A percentile compares a stretch with the other conserved stretches of the same genome.
phyloP scores from a whole-genome alignment of 2,113 vertebrate genomes.

The Puntigrus tetrazona region DNA sequence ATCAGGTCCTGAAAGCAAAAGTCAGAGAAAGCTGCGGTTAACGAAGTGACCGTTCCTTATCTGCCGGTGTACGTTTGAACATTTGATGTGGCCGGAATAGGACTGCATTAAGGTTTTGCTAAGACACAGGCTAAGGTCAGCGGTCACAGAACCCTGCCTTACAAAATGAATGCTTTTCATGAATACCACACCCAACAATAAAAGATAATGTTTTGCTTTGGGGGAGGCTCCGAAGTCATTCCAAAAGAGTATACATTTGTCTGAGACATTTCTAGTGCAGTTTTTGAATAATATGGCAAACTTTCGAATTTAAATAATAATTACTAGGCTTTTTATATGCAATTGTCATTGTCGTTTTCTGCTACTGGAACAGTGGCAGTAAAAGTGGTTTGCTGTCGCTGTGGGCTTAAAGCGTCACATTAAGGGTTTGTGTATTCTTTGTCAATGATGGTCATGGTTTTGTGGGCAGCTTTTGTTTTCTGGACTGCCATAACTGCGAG shows the following conservation, averaged over 20 bases:
- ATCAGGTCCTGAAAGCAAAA: constrained; percentile 75
- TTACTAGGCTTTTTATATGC: neutral
- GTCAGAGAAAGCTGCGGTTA: neutral
- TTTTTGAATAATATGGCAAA: neutral
- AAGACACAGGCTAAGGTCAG: neutral
- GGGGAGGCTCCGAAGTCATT: neutral
- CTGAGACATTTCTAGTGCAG: neutral
- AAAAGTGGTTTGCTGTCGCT: constrained; percentile 3
- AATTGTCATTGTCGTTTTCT: neutral
- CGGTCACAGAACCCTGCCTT: constrained; percentile 24
- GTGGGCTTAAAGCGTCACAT: neutral
- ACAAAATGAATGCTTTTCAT: constrained; percentile 22
- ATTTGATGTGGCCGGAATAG: neutral
- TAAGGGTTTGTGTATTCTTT: neutral
- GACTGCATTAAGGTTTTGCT: neutral
- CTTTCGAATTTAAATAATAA: neutral
- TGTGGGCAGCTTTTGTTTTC: neutral
- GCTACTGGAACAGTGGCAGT: neutral
- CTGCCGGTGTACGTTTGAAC: neutral
- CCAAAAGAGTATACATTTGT: neutral
- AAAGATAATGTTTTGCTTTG: constrained; percentile 6
- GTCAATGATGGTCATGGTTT: constrained; percentile 1
- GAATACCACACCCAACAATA: constrained; percentile 19
- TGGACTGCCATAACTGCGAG: neutral
- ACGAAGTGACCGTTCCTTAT: neutral